Base-by-base conservation (phyloP, 2,888 invertebrate species). In the Limnephilus auricula region DNA sequence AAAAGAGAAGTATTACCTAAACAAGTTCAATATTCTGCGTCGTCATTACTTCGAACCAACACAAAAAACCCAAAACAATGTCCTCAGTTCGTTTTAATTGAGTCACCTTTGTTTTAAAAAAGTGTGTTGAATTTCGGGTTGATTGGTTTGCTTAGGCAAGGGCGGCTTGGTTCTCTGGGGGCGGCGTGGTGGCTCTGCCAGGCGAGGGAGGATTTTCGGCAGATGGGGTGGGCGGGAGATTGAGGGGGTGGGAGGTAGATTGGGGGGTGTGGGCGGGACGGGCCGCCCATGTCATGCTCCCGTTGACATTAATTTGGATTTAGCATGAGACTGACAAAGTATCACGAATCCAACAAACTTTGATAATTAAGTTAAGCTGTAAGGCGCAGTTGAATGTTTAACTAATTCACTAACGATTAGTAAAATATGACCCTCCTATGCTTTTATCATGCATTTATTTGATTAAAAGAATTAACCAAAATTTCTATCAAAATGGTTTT, bases 231-330 rank as follows among this genome's bases (percentile, higher is more conserved):
- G 90, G 90, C 65, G 84, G 82, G 78, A 25, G 18, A 50, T n/a
- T n/a, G n/a, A n/a, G n/a, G n/a, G n/a, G n/a, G n/a, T 79, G 34
- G 30, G 31, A 9, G 37, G 37, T 10, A 37, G 37, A 40, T 40
- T 40, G 40, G 40, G 82, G 84, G 15, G 5, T 65, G 82, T 37
- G 5, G 50, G 50, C 50, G 65, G 83, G 83, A 65, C 45, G 83
- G 79, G 90, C 86, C 91, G 80, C 89, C 84, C 80, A 87, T 90
- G 65, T 79, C 88, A 50, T 89, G 86, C 91, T 91, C 91, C 79
- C 90, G 90, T 92, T 92, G 92, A 92, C 92, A 91, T 92, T 92
- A 91, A 92, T 92, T 92, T 92, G 91, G 91, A 91, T 92, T 92
- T 91, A 90, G 90, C 90, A 88, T 89, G 90, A 90, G 40, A 37